A percentile compares a stretch with the other conserved stretches of the same genome.
Evolutionary conservation across 2,113 vertebrate genomes (phyloP).

Genomic region (Fulmarus glacialis): DNA sequence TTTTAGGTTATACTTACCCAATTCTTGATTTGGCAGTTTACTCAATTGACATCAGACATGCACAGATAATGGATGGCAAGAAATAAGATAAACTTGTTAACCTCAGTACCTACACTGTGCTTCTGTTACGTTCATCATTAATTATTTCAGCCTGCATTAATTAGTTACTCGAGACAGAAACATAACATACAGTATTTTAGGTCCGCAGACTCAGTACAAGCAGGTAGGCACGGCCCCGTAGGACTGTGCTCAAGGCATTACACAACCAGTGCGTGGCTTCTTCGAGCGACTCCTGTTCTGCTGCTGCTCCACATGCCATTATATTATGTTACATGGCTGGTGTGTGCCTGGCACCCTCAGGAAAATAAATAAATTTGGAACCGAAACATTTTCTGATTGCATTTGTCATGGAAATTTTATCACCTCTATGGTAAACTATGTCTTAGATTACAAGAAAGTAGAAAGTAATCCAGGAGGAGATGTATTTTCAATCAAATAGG

Average conservation of each 20-base stretch:
- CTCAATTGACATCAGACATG: constrained; percentile 41
- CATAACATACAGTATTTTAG: constrained; percentile 51
- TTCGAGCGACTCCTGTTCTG: neutral
- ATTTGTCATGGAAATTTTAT: neutral
- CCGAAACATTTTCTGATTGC: neutral
- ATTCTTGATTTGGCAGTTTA: constrained; percentile 48
- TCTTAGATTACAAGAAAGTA: neutral
- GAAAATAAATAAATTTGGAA: neutral
- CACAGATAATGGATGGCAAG: constrained; percentile 1
- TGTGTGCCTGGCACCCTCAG: neutral
- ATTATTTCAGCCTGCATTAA: constrained; percentile 81
- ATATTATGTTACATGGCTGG: neutral
- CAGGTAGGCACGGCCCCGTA: neutral
- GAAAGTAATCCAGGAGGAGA: neutral
- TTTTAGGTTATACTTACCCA: neutral
- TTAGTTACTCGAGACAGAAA: constrained; percentile 75
- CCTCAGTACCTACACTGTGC: constrained; percentile 56
- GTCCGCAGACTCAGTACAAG: neutral
- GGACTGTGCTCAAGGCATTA: constrained; percentile 12
- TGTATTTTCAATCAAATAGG: neutral
- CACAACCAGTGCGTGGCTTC: neutral
- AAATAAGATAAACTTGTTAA: constrained; percentile 70
- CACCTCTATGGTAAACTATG: neutral
- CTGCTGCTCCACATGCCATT: neutral
- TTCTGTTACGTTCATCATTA: constrained; percentile 78